Evolutionary conservation across 2,113 vertebrate genomes (phyloP), one percentile per base, ranked within the genome.

Genomic region (Cygnus buccinator): DNA sequence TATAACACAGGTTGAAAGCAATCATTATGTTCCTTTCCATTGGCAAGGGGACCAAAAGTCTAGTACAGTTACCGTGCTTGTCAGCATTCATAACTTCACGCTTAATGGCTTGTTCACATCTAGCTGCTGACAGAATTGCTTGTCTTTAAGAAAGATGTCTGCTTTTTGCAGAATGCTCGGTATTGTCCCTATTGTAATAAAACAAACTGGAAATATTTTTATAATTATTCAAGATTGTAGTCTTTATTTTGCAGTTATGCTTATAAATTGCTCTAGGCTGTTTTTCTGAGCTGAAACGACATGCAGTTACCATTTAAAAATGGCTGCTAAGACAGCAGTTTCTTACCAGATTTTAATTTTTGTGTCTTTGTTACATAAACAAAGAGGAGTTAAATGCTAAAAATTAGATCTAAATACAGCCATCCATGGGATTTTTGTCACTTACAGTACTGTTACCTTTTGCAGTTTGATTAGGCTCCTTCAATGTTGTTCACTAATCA

Each of bases 361-460:
- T 67, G 12, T 37, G 9, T 74, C 14, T 73, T 80, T 79, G 13
- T 70, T 84, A 28, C 1, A 23, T 43, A 67, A 63, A 66, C 20
- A 29, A 83, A 66, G 66, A 87, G 16, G 20, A 74, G 37, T 28
- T 62, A 68, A 90, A 85, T 71, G 59, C 39, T 70, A 35, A 80
- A 76, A 89, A 43, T 33, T 13, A 58, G 37, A 15, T 81, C 37
- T 66, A 57, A 89, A 25, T 67, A n/a, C 9, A 29, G n/a, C 54
- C 73, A 55, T 25, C 17, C 41, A 14, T 28, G 67, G 65, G 26
- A 59, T 84, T 5, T 20, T 2, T 74, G 37, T 55, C 46, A 62
- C 26, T 81, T 58, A 37, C 1, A 2, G 8, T 0, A 0, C 70
- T 61, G 16, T 14, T 48, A 37, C 35, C 5, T 74, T 81, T 70